These are phyloP conservation scores for Drosophila pseudotalamancana DNA, from an alignment of 2,888 invertebrate genomes.

Conservation along the genomic window DNA sequence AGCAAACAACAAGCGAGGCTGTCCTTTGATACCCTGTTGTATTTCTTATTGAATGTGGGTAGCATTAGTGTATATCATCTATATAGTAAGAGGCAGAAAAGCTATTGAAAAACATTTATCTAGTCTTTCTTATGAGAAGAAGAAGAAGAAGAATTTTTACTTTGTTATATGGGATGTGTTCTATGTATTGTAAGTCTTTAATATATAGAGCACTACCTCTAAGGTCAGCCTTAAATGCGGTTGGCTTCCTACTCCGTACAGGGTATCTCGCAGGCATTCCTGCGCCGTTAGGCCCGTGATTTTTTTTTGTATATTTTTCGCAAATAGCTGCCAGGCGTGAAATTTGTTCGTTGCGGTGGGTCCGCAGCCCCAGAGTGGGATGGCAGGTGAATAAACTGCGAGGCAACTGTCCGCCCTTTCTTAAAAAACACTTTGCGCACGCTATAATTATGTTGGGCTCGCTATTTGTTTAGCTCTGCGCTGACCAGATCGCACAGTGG, in stretches of 20 bases:
- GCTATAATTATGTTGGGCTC: slow-evolving; percentile 79
- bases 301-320: slow-evolving; percentile 40
- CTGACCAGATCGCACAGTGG: slow-evolving; percentile 40
- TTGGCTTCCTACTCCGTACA: neutral
- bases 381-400: slow-evolving; percentile 82
- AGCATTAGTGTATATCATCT: no score
- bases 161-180: no score
- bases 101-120: no score
- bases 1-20: slow-evolving; percentile 35
- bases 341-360: slow-evolving; percentile 57
- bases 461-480: slow-evolving; percentile 79
- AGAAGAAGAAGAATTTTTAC: no score
- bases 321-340: slow-evolving; percentile 83
- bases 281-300: neutral
- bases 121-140: no score
- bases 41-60: no score
- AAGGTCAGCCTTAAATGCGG: no score
- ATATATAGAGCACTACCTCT: no score
- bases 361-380: slow-evolving; percentile 29
- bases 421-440: slow-evolving; percentile 77
- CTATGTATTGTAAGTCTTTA: no score
- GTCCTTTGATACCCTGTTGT: neutral
- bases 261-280: neutral
- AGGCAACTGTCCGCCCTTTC: slow-evolving; percentile 81
- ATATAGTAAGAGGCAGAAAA: no score